Conservation (phyloP, 1,140 invertebrate genomes). For the Drosophila novamexicana region DNA sequence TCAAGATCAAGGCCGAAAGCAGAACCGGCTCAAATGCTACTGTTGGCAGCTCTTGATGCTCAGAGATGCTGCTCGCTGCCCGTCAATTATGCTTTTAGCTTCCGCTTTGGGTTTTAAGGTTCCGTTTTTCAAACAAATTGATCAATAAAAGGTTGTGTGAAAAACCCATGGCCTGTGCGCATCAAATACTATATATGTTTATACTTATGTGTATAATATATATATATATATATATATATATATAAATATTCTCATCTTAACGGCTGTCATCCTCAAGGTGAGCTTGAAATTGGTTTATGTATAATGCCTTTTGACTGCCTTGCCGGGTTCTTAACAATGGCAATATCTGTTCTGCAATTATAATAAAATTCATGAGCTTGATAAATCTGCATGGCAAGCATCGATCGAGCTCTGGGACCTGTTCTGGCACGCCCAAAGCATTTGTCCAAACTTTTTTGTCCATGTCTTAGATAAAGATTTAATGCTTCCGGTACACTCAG, state of each 20-base stretch:
- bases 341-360: constrained; percentile 33
- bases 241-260: constrained; percentile 21
- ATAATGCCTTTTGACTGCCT: constrained; percentile 13
- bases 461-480: constrained; percentile 17
- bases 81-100: constrained; percentile 65
- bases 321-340: constrained; percentile 39
- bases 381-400: constrained; percentile 50
- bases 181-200: constrained; percentile 1
- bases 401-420: constrained; percentile 26
- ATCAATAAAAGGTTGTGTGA: constrained; percentile 68
- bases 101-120: constrained; percentile 55
- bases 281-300: constrained; percentile 45
- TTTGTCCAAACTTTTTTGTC: constrained; percentile 16
- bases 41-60: constrained; percentile 40
- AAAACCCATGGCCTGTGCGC: constrained; percentile 35
- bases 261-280: constrained; percentile 63
- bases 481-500: constrained; percentile 25
- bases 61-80: constrained; percentile 46
- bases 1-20: constrained; percentile 71
- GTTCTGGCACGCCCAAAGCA: constrained; percentile 36
- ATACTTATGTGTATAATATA: not conserved
- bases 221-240: constrained; percentile 5
- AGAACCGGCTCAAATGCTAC: constrained; percentile 67
- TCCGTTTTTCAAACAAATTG: constrained; percentile 70
- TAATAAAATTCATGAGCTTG: constrained; percentile 60